phyloP scores from a whole-genome alignment of 2,797 vertebrate species.

The Phrynocephalus vlangalii region DNA sequence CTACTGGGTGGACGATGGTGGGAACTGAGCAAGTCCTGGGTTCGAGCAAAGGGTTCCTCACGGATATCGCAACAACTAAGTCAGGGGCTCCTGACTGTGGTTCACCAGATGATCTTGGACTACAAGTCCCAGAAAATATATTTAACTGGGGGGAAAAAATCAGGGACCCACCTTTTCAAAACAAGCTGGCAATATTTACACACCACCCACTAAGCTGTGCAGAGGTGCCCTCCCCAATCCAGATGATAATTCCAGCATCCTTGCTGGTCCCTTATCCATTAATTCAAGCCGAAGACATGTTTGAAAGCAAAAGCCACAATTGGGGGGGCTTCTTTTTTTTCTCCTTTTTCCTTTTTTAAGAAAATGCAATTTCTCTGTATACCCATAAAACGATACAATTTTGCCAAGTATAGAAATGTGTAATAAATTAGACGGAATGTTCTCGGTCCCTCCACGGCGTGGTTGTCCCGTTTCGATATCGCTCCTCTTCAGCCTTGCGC shows the following conservation, averaged over 20 bases:
- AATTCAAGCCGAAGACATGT: slow-evolving; percentile 28
- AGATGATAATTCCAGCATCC: neutral
- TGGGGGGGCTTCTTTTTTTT: neutral
- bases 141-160: too few relatives aligned
- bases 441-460: slow-evolving; percentile 64
- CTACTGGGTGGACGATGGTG: too few relatives aligned
- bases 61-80: too few relatives aligned
- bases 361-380: slow-evolving; percentile 47
- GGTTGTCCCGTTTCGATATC: neutral
- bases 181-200: too few relatives aligned
- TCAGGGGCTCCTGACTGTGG: too few relatives aligned
- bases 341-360: slow-evolving; percentile 35
- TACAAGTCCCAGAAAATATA: too few relatives aligned
- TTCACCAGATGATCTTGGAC: too few relatives aligned
- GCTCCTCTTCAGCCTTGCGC: too few relatives aligned
- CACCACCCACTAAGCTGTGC: too few relatives aligned
- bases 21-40: too few relatives aligned
- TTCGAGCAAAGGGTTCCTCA: too few relatives aligned
- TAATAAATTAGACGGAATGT: slow-evolving; percentile 74
- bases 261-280: rapidly evolving
- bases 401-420: slow-evolving; percentile 72
- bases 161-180: too few relatives aligned
- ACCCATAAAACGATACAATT: slow-evolving; percentile 75
- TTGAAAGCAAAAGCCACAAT: slow-evolving; percentile 53
- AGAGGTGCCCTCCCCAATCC: neutral